phyloP scores from a whole-genome alignment of 2,888 invertebrate genomes.

The Neocrepidodera transversa region DNA sequence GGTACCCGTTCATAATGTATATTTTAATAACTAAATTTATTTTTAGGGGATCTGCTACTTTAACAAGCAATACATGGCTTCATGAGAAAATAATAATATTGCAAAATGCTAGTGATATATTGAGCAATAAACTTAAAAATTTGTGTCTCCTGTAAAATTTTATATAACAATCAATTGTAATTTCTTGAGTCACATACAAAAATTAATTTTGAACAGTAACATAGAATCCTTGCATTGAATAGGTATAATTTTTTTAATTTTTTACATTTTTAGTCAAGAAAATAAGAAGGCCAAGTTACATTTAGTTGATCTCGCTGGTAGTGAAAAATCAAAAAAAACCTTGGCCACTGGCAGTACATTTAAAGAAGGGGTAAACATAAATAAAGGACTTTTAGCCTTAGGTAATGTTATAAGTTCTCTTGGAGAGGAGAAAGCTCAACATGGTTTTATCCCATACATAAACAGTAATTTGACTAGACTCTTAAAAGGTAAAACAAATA shows the following conservation, averaged over 20 bases:
- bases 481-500: constrained; percentile 71
- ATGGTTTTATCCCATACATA: constrained; percentile 77
- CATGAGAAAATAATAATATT: constrained; percentile 74
- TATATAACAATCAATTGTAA: too few relatives aligned
- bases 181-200: too few relatives aligned
- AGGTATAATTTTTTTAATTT: too few relatives aligned
- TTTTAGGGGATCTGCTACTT: constrained; percentile 60
- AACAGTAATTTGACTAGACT: constrained; percentile 92
- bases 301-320: constrained; percentile 90
- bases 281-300: constrained; percentile 86
- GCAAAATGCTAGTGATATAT: constrained; percentile 73
- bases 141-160: too few relatives aligned
- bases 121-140: constrained; percentile 67
- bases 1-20: too few relatives aligned
- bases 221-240: too few relatives aligned
- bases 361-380: constrained; percentile 91
- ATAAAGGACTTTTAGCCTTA: constrained; percentile 86
- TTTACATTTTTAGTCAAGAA: constrained; percentile 64
- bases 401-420: constrained; percentile 95
- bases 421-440: constrained; percentile 70
- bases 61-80: constrained; percentile 74
- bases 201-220: too few relatives aligned
- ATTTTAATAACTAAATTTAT: constrained; percentile 9
- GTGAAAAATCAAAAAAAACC: constrained; percentile 89
- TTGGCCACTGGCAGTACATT: constrained; percentile 87